Conservation (phyloP, 2,888 invertebrate genomes). For the Synanthedon andrenaeformis region DNA sequence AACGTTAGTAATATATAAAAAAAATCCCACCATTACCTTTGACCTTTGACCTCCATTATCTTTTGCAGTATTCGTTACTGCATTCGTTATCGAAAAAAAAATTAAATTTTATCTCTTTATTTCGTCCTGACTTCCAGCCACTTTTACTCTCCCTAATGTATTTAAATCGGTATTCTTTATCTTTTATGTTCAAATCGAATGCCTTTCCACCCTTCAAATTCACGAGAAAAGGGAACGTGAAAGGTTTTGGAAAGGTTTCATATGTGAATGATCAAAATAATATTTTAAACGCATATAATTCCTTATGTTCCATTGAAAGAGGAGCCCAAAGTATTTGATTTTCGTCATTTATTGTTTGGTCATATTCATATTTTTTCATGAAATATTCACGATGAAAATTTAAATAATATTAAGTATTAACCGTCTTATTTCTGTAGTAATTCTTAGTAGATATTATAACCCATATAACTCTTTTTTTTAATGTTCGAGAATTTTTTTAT, state of each 20-base stretch:
- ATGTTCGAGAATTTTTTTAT: too few relatives aligned
- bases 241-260: slow-evolving; percentile 1
- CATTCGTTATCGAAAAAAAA: not conserved
- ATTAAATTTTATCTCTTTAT: slow-evolving; percentile 1
- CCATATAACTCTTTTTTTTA: too few relatives aligned
- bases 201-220: slow-evolving; percentile 6
- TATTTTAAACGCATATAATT: not conserved
- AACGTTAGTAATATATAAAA: too few relatives aligned
- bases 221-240: slow-evolving; percentile 2
- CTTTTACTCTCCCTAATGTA: slow-evolving; percentile 8
- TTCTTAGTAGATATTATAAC: too few relatives aligned
- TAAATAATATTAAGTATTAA: too few relatives aligned
- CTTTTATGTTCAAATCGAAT: slow-evolving; percentile 8
- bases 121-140: slow-evolving; percentile 1
- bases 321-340: not conserved
- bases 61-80: too few relatives aligned
- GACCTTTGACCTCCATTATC: too few relatives aligned
- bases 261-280: not conserved
- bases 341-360: too few relatives aligned
- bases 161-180: slow-evolving; percentile 7
- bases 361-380: too few relatives aligned
- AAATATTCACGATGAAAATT: too few relatives aligned
- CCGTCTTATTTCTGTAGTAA: too few relatives aligned
- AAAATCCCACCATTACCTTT: too few relatives aligned
- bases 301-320: not conserved